Evolutionary conservation across 2,888 invertebrate species (phyloP).

Genomic region (Himalopsyche kuldschensis): DNA sequence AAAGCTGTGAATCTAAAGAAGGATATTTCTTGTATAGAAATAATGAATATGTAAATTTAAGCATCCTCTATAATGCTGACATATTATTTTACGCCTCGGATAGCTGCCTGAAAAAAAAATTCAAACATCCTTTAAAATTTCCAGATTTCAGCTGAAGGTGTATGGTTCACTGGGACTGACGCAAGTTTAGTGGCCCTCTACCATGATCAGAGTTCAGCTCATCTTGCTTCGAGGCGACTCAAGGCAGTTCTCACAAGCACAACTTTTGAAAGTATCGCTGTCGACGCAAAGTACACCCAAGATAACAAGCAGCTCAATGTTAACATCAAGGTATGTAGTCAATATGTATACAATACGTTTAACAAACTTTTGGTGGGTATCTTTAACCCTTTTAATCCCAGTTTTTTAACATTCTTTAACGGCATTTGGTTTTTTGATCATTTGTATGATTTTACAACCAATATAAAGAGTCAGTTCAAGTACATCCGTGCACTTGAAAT

Average conservation of each 20-base stretch:
- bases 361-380: too few relatives aligned
- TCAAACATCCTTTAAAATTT: conserved; percentile 21
- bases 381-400: too few relatives aligned
- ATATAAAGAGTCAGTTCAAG: too few relatives aligned
- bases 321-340: conserved; percentile 63
- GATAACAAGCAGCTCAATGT: conserved; percentile 70
- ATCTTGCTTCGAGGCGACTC: conserved; percentile 65
- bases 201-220: conserved; percentile 70
- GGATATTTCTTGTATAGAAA: too few relatives aligned
- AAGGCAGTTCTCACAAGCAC: conserved; percentile 73
- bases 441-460: too few relatives aligned
- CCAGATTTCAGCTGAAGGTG: conserved; percentile 70
- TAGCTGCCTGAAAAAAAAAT: too few relatives aligned
- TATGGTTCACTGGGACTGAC: conserved; percentile 81
- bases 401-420: too few relatives aligned
- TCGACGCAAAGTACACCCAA: conserved; percentile 68
- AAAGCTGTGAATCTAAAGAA: neutral
- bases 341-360: neutral
- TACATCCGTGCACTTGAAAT: too few relatives aligned
- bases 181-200: conserved; percentile 72
- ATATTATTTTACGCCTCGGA: too few relatives aligned
- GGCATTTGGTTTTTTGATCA: too few relatives aligned
- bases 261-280: conserved; percentile 69
- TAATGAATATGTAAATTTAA: too few relatives aligned
- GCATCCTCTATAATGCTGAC: too few relatives aligned